Evolutionary conservation across 1,140 invertebrate genomes (phyloP).

Genomic region (Lerema accius): DNA sequence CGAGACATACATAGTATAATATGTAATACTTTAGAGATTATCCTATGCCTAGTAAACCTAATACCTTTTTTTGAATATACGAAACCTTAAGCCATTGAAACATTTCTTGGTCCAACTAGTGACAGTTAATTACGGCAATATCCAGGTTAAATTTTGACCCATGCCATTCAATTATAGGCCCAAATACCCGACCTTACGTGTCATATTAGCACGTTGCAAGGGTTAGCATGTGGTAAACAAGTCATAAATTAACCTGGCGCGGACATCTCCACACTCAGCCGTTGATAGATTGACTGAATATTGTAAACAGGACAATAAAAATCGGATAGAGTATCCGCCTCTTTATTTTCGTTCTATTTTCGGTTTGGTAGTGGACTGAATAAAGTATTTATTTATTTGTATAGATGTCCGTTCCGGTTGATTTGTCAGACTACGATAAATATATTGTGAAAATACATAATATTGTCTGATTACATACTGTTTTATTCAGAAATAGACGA

Average conservation of each 20-base stretch:
- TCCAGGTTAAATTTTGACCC: not conserved
- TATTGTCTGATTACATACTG: too few species aligned
- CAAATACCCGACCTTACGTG: not conserved
- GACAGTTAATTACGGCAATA: not conserved
- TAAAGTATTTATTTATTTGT: slow-evolving; percentile 2
- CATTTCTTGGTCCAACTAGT: not conserved
- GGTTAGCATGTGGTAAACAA: slow-evolving; percentile 37
- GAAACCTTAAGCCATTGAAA: not conserved
- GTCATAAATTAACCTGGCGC: slow-evolving; percentile 38
- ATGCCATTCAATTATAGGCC: not conserved
- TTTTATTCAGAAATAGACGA: too few species aligned
- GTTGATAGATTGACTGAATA: slow-evolving; percentile 38
- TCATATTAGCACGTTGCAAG: slow-evolving; percentile 14
- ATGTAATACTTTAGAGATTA: too few species aligned
- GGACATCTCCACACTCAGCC: slow-evolving; percentile 31
- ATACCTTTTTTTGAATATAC: too few species aligned
- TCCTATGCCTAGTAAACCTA: too few species aligned
- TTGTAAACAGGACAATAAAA: slow-evolving; percentile 45
- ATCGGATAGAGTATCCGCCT: slow-evolving; percentile 25
- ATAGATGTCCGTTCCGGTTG: not conserved
- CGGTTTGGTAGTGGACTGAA: not conserved
- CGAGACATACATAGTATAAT: too few species aligned
- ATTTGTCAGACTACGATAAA: not conserved
- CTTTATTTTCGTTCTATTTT: slow-evolving; percentile 15
- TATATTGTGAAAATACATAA: too few species aligned